Evolutionary conservation across 1,140 invertebrate genomes (phyloP).

Genomic region (Agraylea sexmaculata): DNA sequence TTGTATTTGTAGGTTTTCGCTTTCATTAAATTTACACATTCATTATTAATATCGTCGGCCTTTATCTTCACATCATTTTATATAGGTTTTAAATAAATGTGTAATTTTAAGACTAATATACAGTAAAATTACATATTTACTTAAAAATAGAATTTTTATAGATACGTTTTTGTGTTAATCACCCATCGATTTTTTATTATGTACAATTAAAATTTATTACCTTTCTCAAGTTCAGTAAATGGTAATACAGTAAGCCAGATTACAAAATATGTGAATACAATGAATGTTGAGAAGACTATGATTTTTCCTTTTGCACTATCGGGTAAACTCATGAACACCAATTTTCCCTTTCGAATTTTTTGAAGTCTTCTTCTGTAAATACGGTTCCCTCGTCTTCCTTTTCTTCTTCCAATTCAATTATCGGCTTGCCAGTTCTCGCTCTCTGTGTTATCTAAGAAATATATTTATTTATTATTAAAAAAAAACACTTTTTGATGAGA

Average conservation of each 20-base stretch:
- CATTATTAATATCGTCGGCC: no score
- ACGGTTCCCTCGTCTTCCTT: conserved; percentile 36
- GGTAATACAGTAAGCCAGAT: conserved; percentile 57
- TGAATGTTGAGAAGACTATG: conserved; percentile 41
- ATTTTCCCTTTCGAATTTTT: conserved; percentile 39
- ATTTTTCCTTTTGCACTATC: conserved; percentile 41
- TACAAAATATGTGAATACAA: conserved; percentile 48
- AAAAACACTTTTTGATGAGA: no score
- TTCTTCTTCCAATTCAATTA: conserved; percentile 28
- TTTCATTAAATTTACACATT: no score
- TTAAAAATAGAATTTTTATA: no score
- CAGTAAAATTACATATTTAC: no score
- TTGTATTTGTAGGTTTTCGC: no score
- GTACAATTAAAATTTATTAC: conserved; percentile 24
- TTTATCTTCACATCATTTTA: no score
- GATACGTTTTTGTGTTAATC: no score
- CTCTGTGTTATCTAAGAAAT: conserved; percentile 38
- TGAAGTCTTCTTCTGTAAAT: conserved; percentile 43
- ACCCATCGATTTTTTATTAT: no score
- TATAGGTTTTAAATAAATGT: no score
- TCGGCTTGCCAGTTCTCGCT: conserved; percentile 36
- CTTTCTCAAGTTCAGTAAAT: conserved; percentile 46
- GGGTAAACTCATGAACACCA: conserved; percentile 25
- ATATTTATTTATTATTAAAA: conserved; percentile 2
- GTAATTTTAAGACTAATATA: no score